Percentiles rank a stretch among this genome's conserved stretches.
Evolutionary conservation across 2,113 vertebrate genomes (phyloP).

Genomic region (Callocephalon fimbriatum): DNA sequence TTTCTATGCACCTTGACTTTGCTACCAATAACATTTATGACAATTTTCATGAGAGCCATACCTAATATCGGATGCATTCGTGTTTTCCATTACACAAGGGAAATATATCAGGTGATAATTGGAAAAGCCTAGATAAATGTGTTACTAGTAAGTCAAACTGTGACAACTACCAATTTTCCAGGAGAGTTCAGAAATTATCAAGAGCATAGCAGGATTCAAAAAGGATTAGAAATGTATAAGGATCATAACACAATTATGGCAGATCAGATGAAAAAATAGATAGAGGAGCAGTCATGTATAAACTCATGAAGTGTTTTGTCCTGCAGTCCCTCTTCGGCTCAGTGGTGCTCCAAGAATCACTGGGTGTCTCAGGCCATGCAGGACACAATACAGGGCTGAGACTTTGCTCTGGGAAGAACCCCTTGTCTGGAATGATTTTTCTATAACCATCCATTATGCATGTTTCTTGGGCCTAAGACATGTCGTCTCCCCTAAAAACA

Average conservation of each 20-base stretch:
- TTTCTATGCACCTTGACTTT: not conserved
- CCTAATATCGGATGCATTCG: not conserved
- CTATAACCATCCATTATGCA: rapidly evolving
- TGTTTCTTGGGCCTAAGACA: not conserved
- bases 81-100: not conserved
- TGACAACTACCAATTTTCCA: constrained; percentile 47
- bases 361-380: not conserved
- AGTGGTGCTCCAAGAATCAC: not conserved
- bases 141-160: constrained; percentile 5
- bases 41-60: not conserved
- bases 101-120: not conserved
- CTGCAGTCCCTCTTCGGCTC: not conserved
- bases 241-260: not conserved
- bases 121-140: constrained; percentile 7
- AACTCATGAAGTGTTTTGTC: not conserved
- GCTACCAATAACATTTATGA: not conserved
- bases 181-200: not conserved
- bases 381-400: not conserved
- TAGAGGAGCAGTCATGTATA: not conserved
- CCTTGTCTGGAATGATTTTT: not conserved
- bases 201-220: constrained; percentile 9
- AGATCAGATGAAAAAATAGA: not conserved
- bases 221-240: constrained; percentile 38
- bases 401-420: not conserved
- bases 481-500: not conserved